Evolutionary conservation across 2,888 invertebrate species (phyloP), one percentile per base, ranked within the genome.

Genomic region (Drosophila acutilabella): DNA sequence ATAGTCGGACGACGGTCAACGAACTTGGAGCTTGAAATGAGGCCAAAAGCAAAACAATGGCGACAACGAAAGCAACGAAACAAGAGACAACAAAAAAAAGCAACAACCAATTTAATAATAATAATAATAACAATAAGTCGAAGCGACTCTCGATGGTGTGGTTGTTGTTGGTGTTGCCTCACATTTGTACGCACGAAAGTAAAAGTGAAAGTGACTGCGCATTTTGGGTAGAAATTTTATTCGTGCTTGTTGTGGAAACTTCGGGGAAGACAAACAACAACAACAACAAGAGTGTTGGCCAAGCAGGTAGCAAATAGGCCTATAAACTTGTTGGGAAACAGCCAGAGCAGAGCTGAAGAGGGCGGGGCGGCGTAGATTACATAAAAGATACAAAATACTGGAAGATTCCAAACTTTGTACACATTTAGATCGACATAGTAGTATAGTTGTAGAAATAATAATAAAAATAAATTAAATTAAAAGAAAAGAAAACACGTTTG

Each of bases 161-260:
- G 11, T 14, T 20, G 10, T 44, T 69, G 50, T 38, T 73, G 53
- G 36, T 56, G 69, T 80, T 78, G 78, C 64, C 61, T 68, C 67
- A 74, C 74, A 62, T 71, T 60, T 30, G 54, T 60, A 78, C 73
- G 71, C 65, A 82, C 67, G 90, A 88, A 90, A 88, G 89, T 90
- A 90, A 88, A 88, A 90, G 90, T 90, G 90, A 88, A 88, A 90
- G 89, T 87, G 77, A 52, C 65, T 50, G 44, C 56, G 52, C 69
- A 64, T 67, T 68, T 74, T 50, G 70, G 52, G 70, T 71, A 78
- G 85, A 87, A 89, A 83, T 78, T 62, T 70, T 45, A 45, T 57
- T 51, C 47, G 79, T 78, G 64, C 69, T 64, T 75, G 71, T 71
- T 72, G 65, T 62, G 73, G 66, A 66, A 81, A 75, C 66, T 59